Conservation (phyloP, 2,113 vertebrate species). For the Chaetodon auriga region DNA sequence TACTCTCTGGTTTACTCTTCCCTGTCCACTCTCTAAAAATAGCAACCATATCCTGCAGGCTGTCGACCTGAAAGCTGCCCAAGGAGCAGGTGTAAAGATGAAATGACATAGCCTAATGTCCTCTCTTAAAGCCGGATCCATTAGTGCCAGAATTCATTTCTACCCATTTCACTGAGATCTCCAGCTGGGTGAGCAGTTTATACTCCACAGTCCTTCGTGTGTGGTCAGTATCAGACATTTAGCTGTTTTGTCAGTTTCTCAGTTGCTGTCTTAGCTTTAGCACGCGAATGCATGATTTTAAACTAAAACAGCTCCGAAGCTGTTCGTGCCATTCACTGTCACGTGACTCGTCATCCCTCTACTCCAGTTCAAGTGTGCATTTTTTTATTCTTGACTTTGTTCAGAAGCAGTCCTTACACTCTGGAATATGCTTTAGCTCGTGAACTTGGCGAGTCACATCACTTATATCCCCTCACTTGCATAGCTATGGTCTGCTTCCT, state of each 20-base stretch:
- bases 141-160: constrained; percentile 1
- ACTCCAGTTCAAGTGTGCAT: neutral
- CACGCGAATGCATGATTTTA: neutral
- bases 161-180: constrained; percentile 4
- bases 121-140: constrained; percentile 32
- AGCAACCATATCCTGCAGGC: constrained; percentile 62
- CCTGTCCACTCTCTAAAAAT: constrained; percentile 69
- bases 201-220: neutral
- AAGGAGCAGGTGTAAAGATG: constrained; percentile 73
- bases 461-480: neutral
- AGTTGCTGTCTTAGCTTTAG: too few relatives aligned
- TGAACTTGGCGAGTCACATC: constrained; percentile 43
- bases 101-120: constrained; percentile 70
- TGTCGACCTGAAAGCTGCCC: constrained; percentile 63
- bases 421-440: constrained; percentile 15
- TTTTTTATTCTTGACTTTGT: neutral
- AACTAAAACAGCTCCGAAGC: neutral
- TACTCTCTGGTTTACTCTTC: constrained; percentile 40
- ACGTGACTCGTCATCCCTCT: neutral
- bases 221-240: neutral
- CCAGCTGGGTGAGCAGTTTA: neutral
- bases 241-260: neutral
- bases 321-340: neutral
- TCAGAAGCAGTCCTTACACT: constrained; percentile 17
- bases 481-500: constrained; percentile 47